These are phyloP conservation scores for Plagodis pulveraria DNA, from an alignment of 2,888 invertebrate species.

Conservation along the genomic window DNA sequence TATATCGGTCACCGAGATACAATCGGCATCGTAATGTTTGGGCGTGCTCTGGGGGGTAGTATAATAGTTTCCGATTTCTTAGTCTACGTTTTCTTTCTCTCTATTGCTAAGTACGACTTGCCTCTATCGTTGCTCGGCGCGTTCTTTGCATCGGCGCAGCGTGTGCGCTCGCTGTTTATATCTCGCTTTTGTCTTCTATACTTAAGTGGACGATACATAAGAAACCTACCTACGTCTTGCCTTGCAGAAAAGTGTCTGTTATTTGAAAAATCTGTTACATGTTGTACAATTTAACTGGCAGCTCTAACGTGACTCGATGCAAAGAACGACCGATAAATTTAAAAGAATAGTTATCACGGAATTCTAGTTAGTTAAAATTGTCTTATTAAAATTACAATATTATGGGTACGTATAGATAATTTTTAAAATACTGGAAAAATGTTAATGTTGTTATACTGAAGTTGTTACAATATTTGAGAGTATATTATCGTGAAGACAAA, in stretches of 20 bases:
- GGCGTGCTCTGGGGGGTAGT: slow-evolving; percentile 56
- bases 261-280: too few relatives aligned
- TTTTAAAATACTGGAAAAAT: slow-evolving; percentile 75
- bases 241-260: too few relatives aligned
- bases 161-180: not conserved
- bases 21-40: slow-evolving; percentile 40
- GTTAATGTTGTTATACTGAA: slow-evolving; percentile 85
- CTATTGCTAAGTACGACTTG: slow-evolving; percentile 45
- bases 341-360: slow-evolving; percentile 60
- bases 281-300: too few relatives aligned
- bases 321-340: slow-evolving; percentile 30
- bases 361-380: slow-evolving; percentile 75
- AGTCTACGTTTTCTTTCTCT: slow-evolving; percentile 46
- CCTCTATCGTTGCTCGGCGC: slow-evolving; percentile 37
- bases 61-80: slow-evolving; percentile 45
- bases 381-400: slow-evolving; percentile 64
- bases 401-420: slow-evolving; percentile 77
- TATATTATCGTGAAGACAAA: slow-evolving; percentile 80
- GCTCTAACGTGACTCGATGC: slow-evolving; percentile 19
- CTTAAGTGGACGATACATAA: too few relatives aligned
- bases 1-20: slow-evolving; percentile 43
- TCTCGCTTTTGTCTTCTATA: too few relatives aligned
- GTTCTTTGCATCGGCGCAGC: slow-evolving; percentile 5
- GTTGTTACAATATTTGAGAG: slow-evolving; percentile 86
- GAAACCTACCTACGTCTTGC: too few relatives aligned